Evolutionary conservation across 30 jellyfish, hydroid and myxozoan species (phyloP), one percentile per base, ranked within the genome.

Genomic region (Haliclystus octoradiatus): DNA sequence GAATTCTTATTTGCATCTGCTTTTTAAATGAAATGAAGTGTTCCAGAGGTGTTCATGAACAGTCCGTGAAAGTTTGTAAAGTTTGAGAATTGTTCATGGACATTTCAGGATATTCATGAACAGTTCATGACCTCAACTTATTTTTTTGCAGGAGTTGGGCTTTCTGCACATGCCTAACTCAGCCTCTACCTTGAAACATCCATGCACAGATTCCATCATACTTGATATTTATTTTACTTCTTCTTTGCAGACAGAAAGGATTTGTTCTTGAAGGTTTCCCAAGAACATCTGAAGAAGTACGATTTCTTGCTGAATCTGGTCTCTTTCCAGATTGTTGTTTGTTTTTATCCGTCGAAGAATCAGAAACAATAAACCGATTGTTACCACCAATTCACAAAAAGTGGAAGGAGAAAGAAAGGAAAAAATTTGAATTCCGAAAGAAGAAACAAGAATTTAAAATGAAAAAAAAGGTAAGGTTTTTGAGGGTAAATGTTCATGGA

Each of bases 241-340:
- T n/a, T n/a, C n/a, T n/a, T n/a, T n/a, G n/a, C 62, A 89, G 98
- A 74, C 76, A 95, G 24, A 71, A 81, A 30, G 98, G 98, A 9
- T 89, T 89, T 40, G 74, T 89, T 4, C 76, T 89, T 64, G 98
- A 89, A 73, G 95, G 98, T 23, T 89, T 89, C 53, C 98, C 98
- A n/a, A 65, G 98, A 23, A 80, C 83, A 1, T 33, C 95, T 0
- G 98, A 89, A 65, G 98, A 89, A 65, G 95, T 75, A 29, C 71
- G 82, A 26, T 81, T 34, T 57, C 82, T 89, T 7, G 75, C 91
- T 2, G 95, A 66, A 52, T 50, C 90, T 51, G 98, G 98, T 4
- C 70, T 81, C 0, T 89, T 66, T 40, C 94, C 94, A 9, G 98
- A 89, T 78, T 93, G 95, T 51, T 82, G 68, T 33, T 49, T 89